Conservation (phyloP, 2,113 vertebrate genomes). For the Brevimyrus niger region DNA sequence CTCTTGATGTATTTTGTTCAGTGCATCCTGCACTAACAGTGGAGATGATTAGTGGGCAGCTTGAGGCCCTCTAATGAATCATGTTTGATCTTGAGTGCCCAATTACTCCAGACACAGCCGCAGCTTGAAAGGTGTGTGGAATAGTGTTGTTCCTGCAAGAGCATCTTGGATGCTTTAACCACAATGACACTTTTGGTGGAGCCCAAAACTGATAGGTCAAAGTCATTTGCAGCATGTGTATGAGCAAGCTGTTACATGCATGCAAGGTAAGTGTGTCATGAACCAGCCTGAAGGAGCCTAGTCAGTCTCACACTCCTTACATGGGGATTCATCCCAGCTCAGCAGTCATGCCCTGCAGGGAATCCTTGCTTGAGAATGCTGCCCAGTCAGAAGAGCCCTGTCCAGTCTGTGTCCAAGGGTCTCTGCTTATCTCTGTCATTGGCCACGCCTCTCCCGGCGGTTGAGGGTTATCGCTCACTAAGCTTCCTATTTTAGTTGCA, state of each 20-base stretch:
- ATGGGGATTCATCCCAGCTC: background rate
- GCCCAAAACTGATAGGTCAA: background rate
- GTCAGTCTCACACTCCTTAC: background rate
- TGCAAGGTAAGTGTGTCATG: background rate
- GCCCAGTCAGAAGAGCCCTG: background rate
- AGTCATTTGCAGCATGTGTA: background rate
- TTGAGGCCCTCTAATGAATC: conserved; percentile 63
- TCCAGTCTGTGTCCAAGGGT: background rate
- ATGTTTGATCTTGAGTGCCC: conserved; percentile 63
- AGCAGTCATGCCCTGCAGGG: background rate
- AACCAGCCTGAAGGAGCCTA: background rate
- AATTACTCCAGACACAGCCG: conserved; percentile 52
- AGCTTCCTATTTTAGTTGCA: background rate
- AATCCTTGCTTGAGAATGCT: background rate
- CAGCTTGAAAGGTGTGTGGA: conserved; percentile 32
- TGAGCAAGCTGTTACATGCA: background rate
- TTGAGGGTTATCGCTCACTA: background rate
- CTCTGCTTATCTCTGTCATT: background rate
- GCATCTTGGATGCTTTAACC: background rate
- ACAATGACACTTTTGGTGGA: background rate
- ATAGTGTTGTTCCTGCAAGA: background rate
- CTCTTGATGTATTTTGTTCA: conserved; percentile 58
- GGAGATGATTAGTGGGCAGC: conserved; percentile 57
- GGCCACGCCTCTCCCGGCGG: background rate
- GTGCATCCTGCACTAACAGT: conserved; percentile 48